These are phyloP conservation scores for Nineta flava DNA, from an alignment of 2,888 invertebrate genomes.

Conservation along the genomic window DNA sequence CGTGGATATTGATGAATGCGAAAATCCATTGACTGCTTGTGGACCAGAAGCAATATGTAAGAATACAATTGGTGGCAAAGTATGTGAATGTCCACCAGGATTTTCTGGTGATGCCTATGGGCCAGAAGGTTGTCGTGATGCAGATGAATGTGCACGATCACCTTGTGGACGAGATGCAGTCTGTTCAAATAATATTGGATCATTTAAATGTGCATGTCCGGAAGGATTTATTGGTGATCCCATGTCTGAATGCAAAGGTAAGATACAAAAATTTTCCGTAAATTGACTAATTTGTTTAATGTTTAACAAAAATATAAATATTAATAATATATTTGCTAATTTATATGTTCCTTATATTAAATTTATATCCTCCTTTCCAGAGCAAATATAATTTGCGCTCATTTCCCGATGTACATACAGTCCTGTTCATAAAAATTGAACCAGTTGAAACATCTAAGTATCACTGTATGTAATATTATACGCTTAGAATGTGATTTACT, in stretches of 20 bases:
- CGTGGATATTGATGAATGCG: constrained; percentile 72
- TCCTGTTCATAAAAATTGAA: too few species aligned
- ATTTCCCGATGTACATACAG: too few species aligned
- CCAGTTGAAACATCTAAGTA: too few species aligned
- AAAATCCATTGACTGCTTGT: constrained; percentile 50
- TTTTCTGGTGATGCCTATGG: constrained; percentile 65
- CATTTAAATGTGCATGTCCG: constrained; percentile 67
- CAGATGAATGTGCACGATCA: constrained; percentile 56
- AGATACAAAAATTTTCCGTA: constrained; percentile 12
- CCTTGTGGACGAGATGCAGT: constrained; percentile 66
- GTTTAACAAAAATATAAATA: not conserved
- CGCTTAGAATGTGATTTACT: too few species aligned
- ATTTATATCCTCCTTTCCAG: not conserved
- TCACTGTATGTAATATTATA: too few species aligned
- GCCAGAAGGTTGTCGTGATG: constrained; percentile 48
- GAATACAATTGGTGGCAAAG: constrained; percentile 63
- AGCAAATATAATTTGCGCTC: too few species aligned
- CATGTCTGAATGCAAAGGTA: constrained; percentile 57
- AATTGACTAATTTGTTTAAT: too few species aligned
- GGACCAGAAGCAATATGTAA: constrained; percentile 65
- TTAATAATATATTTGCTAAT: not conserved
- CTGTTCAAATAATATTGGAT: constrained; percentile 65
- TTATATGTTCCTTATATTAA: not conserved
- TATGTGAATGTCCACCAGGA: constrained; percentile 72
- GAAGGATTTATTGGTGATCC: constrained; percentile 72